A percentile compares a stretch with the other conserved stretches of the same genome.
Evolutionary conservation across 2,113 vertebrate species (phyloP).

Genomic region (Nerophis ophidion): DNA sequence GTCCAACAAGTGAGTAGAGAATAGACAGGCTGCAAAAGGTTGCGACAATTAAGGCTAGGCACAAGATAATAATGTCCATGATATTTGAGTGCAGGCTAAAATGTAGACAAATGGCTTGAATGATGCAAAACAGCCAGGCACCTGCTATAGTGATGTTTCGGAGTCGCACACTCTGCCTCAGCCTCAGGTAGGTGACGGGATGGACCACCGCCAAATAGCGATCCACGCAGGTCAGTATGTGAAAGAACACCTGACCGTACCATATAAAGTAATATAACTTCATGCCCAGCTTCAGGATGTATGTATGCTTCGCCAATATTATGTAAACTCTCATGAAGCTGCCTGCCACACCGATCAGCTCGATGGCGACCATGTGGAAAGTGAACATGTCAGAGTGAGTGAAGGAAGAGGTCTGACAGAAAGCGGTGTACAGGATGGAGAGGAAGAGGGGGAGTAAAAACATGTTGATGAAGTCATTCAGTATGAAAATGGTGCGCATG

Average conservation of each 20-base stretch:
- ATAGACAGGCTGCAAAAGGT: constrained; percentile 1
- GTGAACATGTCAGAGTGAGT: constrained; percentile 27
- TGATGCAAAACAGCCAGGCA: constrained; percentile 4
- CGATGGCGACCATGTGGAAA: constrained; percentile 22
- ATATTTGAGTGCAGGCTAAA: rapidly evolving
- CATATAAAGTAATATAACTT: rapidly evolving
- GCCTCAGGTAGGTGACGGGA: constrained; percentile 14
- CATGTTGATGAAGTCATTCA: neutral
- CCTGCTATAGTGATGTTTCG: neutral
- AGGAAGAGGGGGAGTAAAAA: constrained; percentile 18
- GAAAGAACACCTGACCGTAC: neutral
- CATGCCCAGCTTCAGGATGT: rapidly evolving
- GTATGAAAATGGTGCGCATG: rapidly evolving
- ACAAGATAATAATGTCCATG: rapidly evolving
- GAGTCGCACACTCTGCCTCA: neutral
- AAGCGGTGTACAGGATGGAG: constrained; percentile 6
- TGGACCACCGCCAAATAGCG: constrained; percentile 24
- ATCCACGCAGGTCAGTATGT: constrained; percentile 18
- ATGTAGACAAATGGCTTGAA: rapidly evolving
- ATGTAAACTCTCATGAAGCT: rapidly evolving
- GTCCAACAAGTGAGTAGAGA: neutral
- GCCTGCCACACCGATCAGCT: neutral
- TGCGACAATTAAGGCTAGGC: rapidly evolving
- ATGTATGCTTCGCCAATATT: rapidly evolving
- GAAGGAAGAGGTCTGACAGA: neutral